These are phyloP conservation scores for Ennomos fuscantarius DNA, from an alignment of 2,888 invertebrate genomes.

Conservation along the genomic window DNA sequence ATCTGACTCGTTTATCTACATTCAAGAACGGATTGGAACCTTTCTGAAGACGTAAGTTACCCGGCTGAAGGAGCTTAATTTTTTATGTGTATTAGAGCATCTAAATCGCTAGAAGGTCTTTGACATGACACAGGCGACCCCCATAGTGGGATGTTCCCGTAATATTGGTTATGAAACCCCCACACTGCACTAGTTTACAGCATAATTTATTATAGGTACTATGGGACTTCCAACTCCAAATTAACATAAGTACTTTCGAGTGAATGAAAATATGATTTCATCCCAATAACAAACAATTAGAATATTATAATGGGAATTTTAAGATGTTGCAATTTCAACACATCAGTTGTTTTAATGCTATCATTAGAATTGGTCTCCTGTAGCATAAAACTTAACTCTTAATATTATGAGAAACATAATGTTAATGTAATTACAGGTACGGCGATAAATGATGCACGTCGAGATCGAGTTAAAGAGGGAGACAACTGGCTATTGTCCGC, in stretches of 20 bases:
- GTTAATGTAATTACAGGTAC: conserved; percentile 2
- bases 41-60: no score
- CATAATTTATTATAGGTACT: conserved; percentile 29
- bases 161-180: conserved; percentile 42
- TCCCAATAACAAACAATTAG: background rate
- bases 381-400: conserved; percentile 23
- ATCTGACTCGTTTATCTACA: no score
- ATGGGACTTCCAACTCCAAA: conserved; percentile 22
- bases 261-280: conserved; percentile 13
- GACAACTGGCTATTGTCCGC: no score
- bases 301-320: background rate
- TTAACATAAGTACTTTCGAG: conserved; percentile 32
- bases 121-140: no score
- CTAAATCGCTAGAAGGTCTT: no score
- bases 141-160: conserved; percentile 16
- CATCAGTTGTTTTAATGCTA: conserved; percentile 11
- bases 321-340: conserved; percentile 17
- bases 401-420: conserved; percentile 23
- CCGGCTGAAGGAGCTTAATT: no score
- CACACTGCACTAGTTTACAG: conserved; percentile 30
- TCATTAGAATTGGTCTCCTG: conserved; percentile 18
- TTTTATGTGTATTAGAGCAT: no score
- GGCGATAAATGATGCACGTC: no score
- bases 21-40: no score
- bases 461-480: no score